Evolutionary conservation across 1,140 invertebrate genomes (phyloP).

Genomic region (Leptinotarsa defecta): DNA sequence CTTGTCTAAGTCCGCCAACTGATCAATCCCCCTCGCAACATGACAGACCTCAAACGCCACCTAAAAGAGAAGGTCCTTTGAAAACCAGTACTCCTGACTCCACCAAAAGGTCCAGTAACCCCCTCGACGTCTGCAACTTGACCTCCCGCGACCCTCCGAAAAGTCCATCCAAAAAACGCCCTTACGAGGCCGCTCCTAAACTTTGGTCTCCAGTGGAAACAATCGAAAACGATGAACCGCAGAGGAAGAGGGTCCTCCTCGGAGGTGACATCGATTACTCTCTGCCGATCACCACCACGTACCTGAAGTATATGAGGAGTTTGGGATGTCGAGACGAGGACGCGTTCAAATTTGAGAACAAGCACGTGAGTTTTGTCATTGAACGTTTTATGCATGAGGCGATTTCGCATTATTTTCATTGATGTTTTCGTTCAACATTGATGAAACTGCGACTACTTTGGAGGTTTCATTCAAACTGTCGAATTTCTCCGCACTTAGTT

Average conservation of each 20-base stretch:
- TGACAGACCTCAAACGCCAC: neutral
- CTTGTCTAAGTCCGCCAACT: conserved; percentile 19
- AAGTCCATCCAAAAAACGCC: conserved; percentile 54
- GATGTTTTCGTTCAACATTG: neutral
- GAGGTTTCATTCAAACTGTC: no score
- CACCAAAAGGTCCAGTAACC: conserved; percentile 60
- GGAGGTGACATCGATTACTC: conserved; percentile 73
- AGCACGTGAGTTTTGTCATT: conserved; percentile 53
- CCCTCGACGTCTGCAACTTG: conserved; percentile 69
- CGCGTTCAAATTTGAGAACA: conserved; percentile 63
- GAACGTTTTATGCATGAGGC: conserved; percentile 50
- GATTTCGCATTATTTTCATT: conserved; percentile 44
- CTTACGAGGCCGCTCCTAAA: conserved; percentile 42
- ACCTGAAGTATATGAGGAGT: conserved; percentile 78
- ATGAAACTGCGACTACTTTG: no score
- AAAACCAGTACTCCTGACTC: conserved; percentile 41
- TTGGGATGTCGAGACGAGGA: conserved; percentile 66
- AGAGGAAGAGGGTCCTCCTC: conserved; percentile 32
- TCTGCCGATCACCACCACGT: conserved; percentile 83
- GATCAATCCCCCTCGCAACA: conserved; percentile 24
- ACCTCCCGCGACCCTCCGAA: conserved; percentile 66
- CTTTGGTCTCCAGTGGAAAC: conserved; percentile 60
- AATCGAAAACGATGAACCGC: conserved; percentile 46
- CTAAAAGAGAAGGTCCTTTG: conserved; percentile 43
- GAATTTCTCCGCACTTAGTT: no score